Base-by-base conservation (phyloP, 2,113 vertebrate genomes). In the Megaceryle maxima region DNA sequence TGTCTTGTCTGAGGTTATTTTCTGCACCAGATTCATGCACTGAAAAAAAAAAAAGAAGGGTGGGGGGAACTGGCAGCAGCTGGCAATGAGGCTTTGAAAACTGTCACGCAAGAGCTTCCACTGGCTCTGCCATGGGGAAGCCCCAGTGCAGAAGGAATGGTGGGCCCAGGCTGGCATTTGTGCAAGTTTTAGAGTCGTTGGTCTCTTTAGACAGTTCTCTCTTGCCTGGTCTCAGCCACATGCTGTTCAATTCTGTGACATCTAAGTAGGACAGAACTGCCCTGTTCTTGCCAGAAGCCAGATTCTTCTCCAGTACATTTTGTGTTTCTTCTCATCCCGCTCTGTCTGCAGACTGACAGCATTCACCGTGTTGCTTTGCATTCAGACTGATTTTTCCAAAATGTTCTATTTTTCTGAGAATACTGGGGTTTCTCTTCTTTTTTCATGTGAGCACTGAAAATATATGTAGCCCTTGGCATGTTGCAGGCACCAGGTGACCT, bases 401-500 rank as follows among this genome's bases (percentile, higher is more conserved):
- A 67, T 21, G 20, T 9, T 64, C 75, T 62, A 60, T 80, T 93
- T 91, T 39, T 62, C 59, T 37, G 21, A 29, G 60, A 68, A 67
- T 41, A 64, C 33, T 41, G 43, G 72, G 53, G 31, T 90, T 90
- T 93, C 41, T 88, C 55, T 63, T 90, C 50, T 63, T 43, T 81
- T 92, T 90, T 64, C 83, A 22, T 83, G 43, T 62, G 60, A 87
- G 33, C 5, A 8, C 48, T 5, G 13, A 83, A 93, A 95, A 88
- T 72, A 66, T 46, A 87, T 20, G 39, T 85, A 70, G 64, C 75
- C 85, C 60, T 83, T 78, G 83, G 85, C 82, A 59, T 76, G 72
- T 80, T 83, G 43, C 56, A 94, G 82, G 85, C 83, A 90, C 76
- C 26, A 57, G 78, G 68, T 96, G 93, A 94, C 96, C 96, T 96